Conservation (phyloP, 2,113 vertebrate species). For the Urocynchramus pylzowi region DNA sequence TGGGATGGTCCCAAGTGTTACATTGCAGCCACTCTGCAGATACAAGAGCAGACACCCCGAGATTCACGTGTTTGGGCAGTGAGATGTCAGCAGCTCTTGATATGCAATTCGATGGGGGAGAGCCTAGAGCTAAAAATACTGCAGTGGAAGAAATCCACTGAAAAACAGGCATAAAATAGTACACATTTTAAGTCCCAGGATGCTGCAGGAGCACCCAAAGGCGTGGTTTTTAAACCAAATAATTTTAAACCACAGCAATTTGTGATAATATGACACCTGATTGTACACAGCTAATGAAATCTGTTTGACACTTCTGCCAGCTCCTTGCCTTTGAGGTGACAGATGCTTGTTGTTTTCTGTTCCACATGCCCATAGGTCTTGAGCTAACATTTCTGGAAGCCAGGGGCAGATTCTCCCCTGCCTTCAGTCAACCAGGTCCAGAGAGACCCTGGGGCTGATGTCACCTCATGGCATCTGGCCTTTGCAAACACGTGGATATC, state of each 20-base stretch:
- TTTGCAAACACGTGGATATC: background rate
- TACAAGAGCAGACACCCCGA: rapidly evolving
- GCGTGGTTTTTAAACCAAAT: background rate
- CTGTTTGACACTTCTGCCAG: background rate
- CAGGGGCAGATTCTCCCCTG: background rate
- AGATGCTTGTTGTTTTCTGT: background rate
- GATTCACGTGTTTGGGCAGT: background rate
- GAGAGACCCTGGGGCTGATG: background rate
- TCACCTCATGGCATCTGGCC: background rate
- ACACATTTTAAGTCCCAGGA: background rate
- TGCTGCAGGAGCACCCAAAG: background rate
- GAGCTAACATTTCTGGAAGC: background rate
- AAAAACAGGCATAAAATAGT: background rate
- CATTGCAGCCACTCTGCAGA: background rate
- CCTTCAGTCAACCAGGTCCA: background rate
- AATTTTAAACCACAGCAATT: background rate
- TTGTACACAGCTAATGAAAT: background rate
- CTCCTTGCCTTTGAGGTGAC: background rate
- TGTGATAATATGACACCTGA: background rate
- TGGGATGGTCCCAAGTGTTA: background rate
- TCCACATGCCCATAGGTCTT: background rate
- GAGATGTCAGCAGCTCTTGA: background rate
- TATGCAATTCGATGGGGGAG: background rate
- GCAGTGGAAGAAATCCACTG: background rate
- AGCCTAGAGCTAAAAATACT: background rate